Evolutionary conservation across 2,888 invertebrate genomes (phyloP).

Genomic region (Leucozona laternaria): DNA sequence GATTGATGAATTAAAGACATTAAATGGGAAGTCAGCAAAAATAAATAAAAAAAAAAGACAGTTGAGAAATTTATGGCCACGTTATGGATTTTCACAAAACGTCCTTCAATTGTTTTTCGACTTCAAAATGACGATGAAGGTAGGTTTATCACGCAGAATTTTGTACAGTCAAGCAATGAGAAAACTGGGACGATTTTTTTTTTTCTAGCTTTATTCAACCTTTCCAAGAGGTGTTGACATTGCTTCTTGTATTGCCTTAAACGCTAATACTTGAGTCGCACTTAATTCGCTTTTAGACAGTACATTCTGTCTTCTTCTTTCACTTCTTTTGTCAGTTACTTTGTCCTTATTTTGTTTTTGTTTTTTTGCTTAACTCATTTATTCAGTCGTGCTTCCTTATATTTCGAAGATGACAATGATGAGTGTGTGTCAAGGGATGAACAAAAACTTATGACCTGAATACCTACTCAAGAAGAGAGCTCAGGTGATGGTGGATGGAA

Average conservation of each 20-base stretch:
- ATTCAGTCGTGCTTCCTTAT: slow-evolving; percentile 22
- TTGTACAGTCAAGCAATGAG: not conserved
- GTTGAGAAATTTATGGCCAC: slow-evolving; percentile 8
- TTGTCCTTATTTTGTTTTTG: slow-evolving; percentile 5
- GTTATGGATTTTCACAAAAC: slow-evolving; percentile 13
- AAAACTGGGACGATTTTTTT: not conserved
- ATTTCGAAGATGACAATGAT: slow-evolving; percentile 37
- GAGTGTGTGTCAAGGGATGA: slow-evolving; percentile 39
- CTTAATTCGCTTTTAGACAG: slow-evolving; percentile 5
- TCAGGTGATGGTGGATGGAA: slow-evolving; percentile 24
- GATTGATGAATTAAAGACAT: slow-evolving; percentile 25
- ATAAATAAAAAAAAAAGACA: not conserved
- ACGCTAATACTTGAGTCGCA: not conserved
- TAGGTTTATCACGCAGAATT: not conserved
- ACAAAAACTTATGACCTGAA: slow-evolving; percentile 16
- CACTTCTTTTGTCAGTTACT: slow-evolving; percentile 17
- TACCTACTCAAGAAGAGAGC: slow-evolving; percentile 14
- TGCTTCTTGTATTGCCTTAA: slow-evolving; percentile 30
- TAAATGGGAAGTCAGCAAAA: not conserved
- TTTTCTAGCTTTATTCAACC: not conserved
- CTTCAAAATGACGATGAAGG: not conserved
- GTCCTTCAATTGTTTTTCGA: slow-evolving; percentile 8
- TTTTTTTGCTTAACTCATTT: slow-evolving; percentile 13
- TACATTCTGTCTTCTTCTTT: not conserved
- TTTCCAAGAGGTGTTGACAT: not conserved